Conservation (phyloP, 2,113 vertebrate genomes). For the Calidris pygmaea region DNA sequence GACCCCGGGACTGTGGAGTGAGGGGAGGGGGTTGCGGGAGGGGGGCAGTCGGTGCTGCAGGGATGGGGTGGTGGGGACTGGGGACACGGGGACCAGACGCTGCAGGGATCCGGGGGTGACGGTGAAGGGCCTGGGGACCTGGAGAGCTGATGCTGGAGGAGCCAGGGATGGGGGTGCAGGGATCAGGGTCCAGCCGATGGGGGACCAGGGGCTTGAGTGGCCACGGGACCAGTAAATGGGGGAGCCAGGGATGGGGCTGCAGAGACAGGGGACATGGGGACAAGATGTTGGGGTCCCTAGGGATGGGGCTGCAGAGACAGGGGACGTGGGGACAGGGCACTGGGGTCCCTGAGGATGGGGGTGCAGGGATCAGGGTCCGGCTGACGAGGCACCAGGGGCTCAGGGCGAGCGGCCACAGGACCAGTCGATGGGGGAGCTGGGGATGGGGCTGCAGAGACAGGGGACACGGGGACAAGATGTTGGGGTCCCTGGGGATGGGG, state of each 20-base stretch:
- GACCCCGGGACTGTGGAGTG: neutral
- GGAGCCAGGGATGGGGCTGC: neutral
- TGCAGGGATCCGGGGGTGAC: neutral
- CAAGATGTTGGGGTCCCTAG: fast-evolving
- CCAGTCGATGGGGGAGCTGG: too few relatives aligned
- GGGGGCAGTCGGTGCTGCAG: neutral
- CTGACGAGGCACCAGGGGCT: too few relatives aligned
- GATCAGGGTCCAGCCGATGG: neutral
- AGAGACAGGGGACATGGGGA: neutral
- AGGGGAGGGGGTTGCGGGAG: fast-evolving
- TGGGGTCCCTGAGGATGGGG: fast-evolving
- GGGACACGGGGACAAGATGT: fast-evolving
- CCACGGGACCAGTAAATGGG: fast-evolving
- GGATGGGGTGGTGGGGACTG: neutral
- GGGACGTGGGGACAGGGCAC: fast-evolving
- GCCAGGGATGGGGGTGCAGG: neutral
- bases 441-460: neutral
- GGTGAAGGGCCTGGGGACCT: neutral
- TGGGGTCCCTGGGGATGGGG: fast-evolving
- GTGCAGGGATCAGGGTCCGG: too few relatives aligned
- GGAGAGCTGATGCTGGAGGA: neutral
- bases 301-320: neutral
- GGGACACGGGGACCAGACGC: neutral
- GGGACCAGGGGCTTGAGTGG: neutral
- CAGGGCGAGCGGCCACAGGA: too few relatives aligned